Conservation (phyloP, 2,113 vertebrate species). For the Archilochus colubris region DNA sequence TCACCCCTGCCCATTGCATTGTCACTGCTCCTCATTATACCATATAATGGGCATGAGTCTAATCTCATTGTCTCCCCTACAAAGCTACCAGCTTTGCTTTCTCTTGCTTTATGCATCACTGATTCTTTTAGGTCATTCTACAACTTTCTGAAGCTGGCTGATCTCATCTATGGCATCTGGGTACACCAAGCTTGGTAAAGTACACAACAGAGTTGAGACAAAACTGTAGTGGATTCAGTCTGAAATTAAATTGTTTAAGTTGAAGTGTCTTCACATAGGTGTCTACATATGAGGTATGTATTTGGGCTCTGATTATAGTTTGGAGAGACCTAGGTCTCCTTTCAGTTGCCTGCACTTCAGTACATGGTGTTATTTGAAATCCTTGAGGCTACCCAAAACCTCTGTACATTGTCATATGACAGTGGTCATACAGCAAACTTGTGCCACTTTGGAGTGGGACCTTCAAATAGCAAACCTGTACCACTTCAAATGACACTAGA, state of each 20-base stretch:
- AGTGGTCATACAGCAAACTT: not conserved
- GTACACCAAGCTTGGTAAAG: not conserved
- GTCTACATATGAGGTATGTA: not conserved
- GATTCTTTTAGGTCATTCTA: not conserved
- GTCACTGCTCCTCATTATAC: not conserved
- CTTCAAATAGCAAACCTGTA: not conserved
- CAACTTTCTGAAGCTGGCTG: not conserved
- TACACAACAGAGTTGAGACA: not conserved
- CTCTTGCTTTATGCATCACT: not conserved
- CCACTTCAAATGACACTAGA: not conserved
- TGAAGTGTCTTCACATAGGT: not conserved
- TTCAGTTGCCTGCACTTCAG: not conserved
- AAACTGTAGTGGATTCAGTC: not conserved
- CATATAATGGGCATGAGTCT: not conserved
- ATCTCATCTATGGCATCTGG: not conserved
- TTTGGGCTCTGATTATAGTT: not conserved
- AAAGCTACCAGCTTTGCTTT: not conserved
- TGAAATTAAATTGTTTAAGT: not conserved
- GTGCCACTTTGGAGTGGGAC: not conserved
- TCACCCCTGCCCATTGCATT: slow-evolving; percentile 5
- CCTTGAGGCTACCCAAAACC: not conserved
- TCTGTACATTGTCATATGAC: not conserved
- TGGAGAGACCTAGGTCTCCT: not conserved
- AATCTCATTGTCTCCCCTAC: not conserved
- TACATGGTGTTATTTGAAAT: not conserved